These are phyloP conservation scores for Gobio gobio DNA, from an alignment of 2,113 vertebrate species.

Conservation along the genomic window DNA sequence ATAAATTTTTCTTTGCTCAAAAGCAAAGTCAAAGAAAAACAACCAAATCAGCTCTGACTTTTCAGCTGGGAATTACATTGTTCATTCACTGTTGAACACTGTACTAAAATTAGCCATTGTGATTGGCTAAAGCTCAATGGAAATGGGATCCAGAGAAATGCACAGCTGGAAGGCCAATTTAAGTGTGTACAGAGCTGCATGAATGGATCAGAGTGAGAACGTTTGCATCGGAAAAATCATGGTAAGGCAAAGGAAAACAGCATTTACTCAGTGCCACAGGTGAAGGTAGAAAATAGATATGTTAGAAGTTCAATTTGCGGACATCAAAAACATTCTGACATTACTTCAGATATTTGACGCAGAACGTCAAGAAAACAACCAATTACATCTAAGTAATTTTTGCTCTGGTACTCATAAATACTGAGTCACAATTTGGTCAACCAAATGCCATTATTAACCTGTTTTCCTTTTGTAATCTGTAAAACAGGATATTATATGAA, in stretches of 20 bases:
- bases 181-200: slow-evolving; percentile 37
- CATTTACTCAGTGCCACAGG: slow-evolving; percentile 23
- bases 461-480: not conserved
- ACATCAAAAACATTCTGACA: not conserved
- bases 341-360: not conserved
- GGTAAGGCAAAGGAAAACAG: slow-evolving; percentile 17
- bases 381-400: not conserved
- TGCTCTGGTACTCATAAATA: slow-evolving; percentile 1
- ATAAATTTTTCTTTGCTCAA: not conserved
- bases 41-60: not conserved
- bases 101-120: slow-evolving; percentile 43
- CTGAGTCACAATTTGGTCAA: not conserved
- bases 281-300: slow-evolving; percentile 7
- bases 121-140: slow-evolving; percentile 35
- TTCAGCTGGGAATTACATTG: slow-evolving; percentile 19
- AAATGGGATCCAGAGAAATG: slow-evolving; percentile 40
- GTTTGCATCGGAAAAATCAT: slow-evolving; percentile 26
- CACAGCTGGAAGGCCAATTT: slow-evolving; percentile 37
- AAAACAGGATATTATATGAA: not conserved
- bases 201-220: slow-evolving; percentile 34
- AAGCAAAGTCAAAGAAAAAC: not conserved
- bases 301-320: slow-evolving; percentile 19
- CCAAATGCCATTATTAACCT: not conserved
- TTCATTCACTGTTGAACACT: slow-evolving; percentile 8
- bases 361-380: not conserved